Conservation (phyloP, 2,888 invertebrate genomes). For the Brenthis daphne region DNA sequence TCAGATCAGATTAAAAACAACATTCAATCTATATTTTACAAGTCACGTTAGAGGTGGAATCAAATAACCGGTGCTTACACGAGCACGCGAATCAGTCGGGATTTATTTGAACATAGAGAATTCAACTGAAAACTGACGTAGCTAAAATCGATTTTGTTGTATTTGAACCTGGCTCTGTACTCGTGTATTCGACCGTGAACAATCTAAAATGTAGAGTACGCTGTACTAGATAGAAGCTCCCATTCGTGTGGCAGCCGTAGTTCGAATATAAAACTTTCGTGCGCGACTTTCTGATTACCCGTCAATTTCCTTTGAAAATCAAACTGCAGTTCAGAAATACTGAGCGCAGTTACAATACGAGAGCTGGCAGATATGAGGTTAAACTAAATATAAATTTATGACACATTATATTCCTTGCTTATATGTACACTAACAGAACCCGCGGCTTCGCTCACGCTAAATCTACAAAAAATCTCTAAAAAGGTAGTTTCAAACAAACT, state of each 20-base stretch:
- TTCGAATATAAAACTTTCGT: slow-evolving; percentile 39
- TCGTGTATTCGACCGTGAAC: slow-evolving; percentile 48
- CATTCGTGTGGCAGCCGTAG: slow-evolving; percentile 47
- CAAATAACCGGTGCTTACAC: slow-evolving; percentile 41
- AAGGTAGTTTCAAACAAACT: no score
- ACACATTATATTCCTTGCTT: not conserved
- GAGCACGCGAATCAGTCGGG: slow-evolving; percentile 37
- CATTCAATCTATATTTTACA: slow-evolving; percentile 30
- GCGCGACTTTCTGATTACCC: slow-evolving; percentile 33
- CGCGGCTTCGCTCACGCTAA: no score
- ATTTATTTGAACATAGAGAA: slow-evolving; percentile 46
- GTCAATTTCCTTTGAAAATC: slow-evolving; percentile 26
- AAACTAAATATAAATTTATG: slow-evolving; percentile 4
- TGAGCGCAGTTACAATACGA: slow-evolving; percentile 8
- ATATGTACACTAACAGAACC: no score
- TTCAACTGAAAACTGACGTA: slow-evolving; percentile 43
- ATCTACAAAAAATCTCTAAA: no score
- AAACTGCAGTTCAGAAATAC: slow-evolving; percentile 7
- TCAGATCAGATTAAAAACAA: slow-evolving; percentile 25
- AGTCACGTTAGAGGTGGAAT: slow-evolving; percentile 40
- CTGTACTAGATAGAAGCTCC: slow-evolving; percentile 39
- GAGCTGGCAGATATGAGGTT: slow-evolving; percentile 7
- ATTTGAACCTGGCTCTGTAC: slow-evolving; percentile 43
- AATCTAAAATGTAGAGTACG: slow-evolving; percentile 46
- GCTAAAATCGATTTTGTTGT: slow-evolving; percentile 43